Evolutionary conservation across 2,888 invertebrate genomes (phyloP), one percentile per base, ranked within the genome.

Genomic region (Elmis aenea): DNA sequence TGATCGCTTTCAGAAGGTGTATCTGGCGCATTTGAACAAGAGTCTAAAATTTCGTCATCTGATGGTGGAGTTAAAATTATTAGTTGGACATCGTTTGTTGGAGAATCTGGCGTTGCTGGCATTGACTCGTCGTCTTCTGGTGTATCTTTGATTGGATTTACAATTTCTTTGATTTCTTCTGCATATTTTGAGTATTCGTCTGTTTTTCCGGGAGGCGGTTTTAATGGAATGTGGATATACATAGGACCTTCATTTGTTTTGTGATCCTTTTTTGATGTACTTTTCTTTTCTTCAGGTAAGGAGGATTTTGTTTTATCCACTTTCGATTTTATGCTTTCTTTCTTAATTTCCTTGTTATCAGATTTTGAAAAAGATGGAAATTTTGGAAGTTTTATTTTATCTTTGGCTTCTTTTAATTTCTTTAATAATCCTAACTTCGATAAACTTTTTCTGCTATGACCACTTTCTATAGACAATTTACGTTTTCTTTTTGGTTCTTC

Each of bases 151-250:
- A 38, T 55, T 42, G 24, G 45, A 33, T 30, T 42, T 10, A 26
- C 9, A 9, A 38, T 29, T 13, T 36, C 28, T 26, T 34, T 38
- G 10, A 52, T 50, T 12, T 55, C 55, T 31, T 57, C 61, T 51
- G 62, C 64, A 11, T 64, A 45, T 43, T 64, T 48, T 0, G 66
- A 66, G 46, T 64, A 66, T 49, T 67, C 62, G 34, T 67, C 67
- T 1, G 59, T 58, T 55, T 65, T 46, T 5, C 65, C 67, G 3
- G 59, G 53, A 4, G 65, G 64, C 30, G 64, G 64, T 53, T 66
- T 67, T 6, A 68, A 44, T 2, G 68, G 68, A 48, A 68, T 67
- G 43, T 66, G 61, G 37, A 68, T 67, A 39, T 66, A 66, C 13
- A 61, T 53, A 2, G 65, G 65, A 26, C 8, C 12, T 14, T 36